Evolutionary conservation across 2,888 invertebrate species (phyloP), one percentile per base, ranked within the genome.

Genomic region (Hypolimnas misippus): DNA sequence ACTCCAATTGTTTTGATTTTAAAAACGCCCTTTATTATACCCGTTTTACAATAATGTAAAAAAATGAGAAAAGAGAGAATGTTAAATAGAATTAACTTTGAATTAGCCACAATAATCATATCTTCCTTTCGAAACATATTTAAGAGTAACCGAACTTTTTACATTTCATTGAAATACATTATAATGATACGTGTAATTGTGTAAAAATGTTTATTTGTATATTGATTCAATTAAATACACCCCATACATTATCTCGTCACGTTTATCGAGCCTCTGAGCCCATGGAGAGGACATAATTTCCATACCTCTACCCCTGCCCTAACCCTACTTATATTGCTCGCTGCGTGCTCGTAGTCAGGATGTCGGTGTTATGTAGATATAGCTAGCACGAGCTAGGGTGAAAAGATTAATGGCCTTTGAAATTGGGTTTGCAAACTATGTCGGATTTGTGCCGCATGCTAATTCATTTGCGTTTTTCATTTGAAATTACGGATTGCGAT

Each of bases 371-470:
- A 46, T 29, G 14, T 49, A 44, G 19, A 10, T 14, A 25, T 25
- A 49, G 44, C 44, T 46, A 1, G 14, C 49, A 8, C 49, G 14
- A 25, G n/a, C n/a, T 49, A 58, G 64, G 72, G 62, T 65, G 73
- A 50, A 67, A 78, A 79, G 79, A 84, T 83, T 79, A 80, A 83
- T 83, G 70, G 71, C 69, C 69, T 73, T 70, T 67, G 68, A 77
- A 81, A 83, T 81, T 81, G 75, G 70, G 71, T 17, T 71, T 65
- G 60, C 70, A 66, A 72, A 72, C 71, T 74, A 72, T 61, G 60
- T 54, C 44, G 42, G 50, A 62, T 52, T 38, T 53, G 35, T 29
- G 29, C 31, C 54, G 31, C 55, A 44, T 31, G 46, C 38, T 17
- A 49, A 57, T 53, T 33, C 33, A 19, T 44, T 53, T 51, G 33